Base-by-base conservation (phyloP, 1,140 invertebrate genomes). In the Nephila pilipes region DNA sequence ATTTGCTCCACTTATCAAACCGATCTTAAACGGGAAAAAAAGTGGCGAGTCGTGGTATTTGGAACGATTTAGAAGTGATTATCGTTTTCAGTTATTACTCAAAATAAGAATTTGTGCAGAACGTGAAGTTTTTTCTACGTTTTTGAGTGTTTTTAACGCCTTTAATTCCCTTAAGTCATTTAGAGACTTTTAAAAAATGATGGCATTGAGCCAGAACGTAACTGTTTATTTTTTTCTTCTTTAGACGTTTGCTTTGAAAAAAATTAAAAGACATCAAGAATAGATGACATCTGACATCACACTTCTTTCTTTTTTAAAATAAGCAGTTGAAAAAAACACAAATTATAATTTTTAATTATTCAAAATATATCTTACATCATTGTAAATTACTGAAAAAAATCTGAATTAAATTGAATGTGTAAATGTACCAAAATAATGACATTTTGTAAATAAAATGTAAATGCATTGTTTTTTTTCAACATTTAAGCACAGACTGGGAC, bases 31-130 rank as follows among this genome's bases (percentile, higher is more conserved):
- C 8, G 22, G 22, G 25, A 25, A 54, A 81, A 38, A 81, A 81
- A 54, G n/a, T 16, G 38, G n/a, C n/a, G 69, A 75, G n/a, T 81
- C 22, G 46, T 20, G 25, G 38, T 22, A n/a, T 81, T 54, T 81
- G 46, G 80, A 81, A 81, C 69, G 69, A 75, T 75, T 75, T 75
- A 75, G 29, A 81, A 81, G 46, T n/a, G 80, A 81, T 81, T 81
- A 81, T 55, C 36, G 80, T 81, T 54, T 81, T n/a, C 80, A 81
- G 80, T 55, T 81, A n/a, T 81, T 46, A 54, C 12, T 54, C 38
- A 81, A 81, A 81, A 54, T 25, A 81, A 36, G 38, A 81, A 25
- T 54, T 55, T 81, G 38, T 55, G 6, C 20, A 54, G 29, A 55
- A 54, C 36, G 8, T 20, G 38, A 20, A 54, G 25, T n/a, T 81